phyloP scores from a whole-genome alignment of 2,113 vertebrate genomes.

The Sisor rabdophorus region DNA sequence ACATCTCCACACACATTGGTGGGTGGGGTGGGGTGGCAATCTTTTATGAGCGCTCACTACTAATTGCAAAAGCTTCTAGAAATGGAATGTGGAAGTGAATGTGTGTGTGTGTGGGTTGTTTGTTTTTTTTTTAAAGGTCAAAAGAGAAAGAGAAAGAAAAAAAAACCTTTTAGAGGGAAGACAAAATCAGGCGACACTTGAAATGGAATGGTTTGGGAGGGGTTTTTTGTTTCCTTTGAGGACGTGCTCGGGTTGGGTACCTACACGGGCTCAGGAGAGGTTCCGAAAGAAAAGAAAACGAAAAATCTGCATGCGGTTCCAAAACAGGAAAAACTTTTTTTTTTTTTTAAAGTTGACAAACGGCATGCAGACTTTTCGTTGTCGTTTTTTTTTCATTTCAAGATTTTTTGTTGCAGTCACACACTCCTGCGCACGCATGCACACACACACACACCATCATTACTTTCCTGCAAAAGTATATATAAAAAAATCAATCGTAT shows the following conservation, averaged over 20 bases:
- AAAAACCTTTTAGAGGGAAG: not conserved
- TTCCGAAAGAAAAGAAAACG: not conserved
- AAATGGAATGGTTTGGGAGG: not conserved
- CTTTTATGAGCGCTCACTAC: not conserved
- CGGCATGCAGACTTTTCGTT: not conserved
- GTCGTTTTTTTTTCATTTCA: not conserved
- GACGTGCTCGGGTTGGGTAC: not conserved
- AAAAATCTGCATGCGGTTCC: constrained; percentile 5
- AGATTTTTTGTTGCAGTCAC: not conserved
- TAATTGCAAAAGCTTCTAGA: constrained; percentile 1
- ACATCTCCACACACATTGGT: too few species aligned
- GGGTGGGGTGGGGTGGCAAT: not conserved
- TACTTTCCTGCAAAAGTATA: constrained; percentile 17
- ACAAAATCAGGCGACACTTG: not conserved
- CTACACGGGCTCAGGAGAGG: not conserved
- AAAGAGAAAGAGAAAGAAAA: too few species aligned
- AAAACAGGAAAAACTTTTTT: not conserved
- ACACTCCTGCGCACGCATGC: not conserved
- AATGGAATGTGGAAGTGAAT: constrained; percentile 33
- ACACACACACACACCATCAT: not conserved
- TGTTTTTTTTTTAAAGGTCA: too few species aligned
- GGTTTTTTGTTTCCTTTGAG: not conserved
- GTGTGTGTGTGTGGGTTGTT: too few species aligned
- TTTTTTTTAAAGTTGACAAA: not conserved
- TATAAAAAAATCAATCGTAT: not conserved